Base-by-base conservation (phyloP, 2,797 vertebrate species). In the Pagetopsis macropterus region DNA sequence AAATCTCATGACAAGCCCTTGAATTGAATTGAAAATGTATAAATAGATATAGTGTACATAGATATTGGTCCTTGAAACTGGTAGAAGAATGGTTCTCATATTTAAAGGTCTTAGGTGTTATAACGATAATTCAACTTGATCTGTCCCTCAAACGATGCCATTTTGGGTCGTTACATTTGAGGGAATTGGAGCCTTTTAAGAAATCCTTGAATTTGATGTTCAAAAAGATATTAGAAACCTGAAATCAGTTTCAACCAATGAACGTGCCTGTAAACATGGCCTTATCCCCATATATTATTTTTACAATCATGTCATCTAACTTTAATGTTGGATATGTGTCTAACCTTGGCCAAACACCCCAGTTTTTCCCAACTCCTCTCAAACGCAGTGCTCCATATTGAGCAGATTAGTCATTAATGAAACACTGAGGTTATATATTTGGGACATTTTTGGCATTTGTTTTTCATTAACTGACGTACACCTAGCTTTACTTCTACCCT, bases 321-420 rank as follows among this genome's bases (percentile, higher is more conserved):
- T 21, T 41, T 54, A 69, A 45, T 67, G 59, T 58, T 64, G 33
- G 8, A 69, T 65, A 58, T 59, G 67, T 59, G 50, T 76, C 60
- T 70, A 16, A 65, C 31, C 41, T 48, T 23, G 10, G 12, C 54
- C 51, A 55, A 43, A 61, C 57, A 44, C 61, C 15, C 45, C 52
- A 0, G 4, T 23, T 63, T 72, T 40, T 54, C 43, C 41, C 23
- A 62, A 49, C 65, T 19, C 31, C 78, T 86, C 86, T 80, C 72
- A 56, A 81, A 82, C 91, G 82, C 92, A 89, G 70, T 66, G 65
- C 67, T 82, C 78, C 93, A 93, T 91, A 92, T 92, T 94, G 91
- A 90, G 85, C 82, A 88, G 82, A 92, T 95, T 94, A 94, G 90
- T 84, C 81, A 86, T 89, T 93, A 93, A 94, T 94, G 92, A 94